Evolutionary conservation across 2,888 invertebrate genomes (phyloP), one percentile per base, ranked within the genome.

Genomic region (Zygogramma bicolorata): DNA sequence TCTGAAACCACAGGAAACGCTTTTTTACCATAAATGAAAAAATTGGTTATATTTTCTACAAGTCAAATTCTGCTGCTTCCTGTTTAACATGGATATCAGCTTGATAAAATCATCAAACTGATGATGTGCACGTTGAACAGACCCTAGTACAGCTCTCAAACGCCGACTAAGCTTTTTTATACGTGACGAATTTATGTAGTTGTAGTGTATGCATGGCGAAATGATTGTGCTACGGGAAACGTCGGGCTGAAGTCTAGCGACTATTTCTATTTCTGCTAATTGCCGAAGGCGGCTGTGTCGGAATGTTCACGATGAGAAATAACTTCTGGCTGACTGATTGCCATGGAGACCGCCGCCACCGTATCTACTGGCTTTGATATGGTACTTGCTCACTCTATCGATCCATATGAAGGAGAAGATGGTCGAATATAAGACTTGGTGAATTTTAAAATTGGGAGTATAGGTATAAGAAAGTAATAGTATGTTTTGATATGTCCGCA

Each of bases 211-310:
- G 77, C 73, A 71, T 77, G 74, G 69, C 61, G 72, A 73, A 75
- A 72, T 27, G 62, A 62, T n/a, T 73, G 74, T 74, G 77, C 69
- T 72, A 77, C 69, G 53, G 69, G 74, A 70, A 74, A 74, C 74
- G 75, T 74, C 22, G 63, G 46, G 40, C 22, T 61, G 27, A 53
- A 49, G 81, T 78, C 80, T 79, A 77, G 79, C 73, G 81, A 82
- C 85, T 83, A 83, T 85, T 85, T 87, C 86, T 87, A 87, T 86
- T 87, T 86, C 86, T 85, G 86, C 86, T 87, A 87, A 87, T 87
- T 87, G 86, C 86, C 81, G 85, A 82, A 85, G 85, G 86, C 85
- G 84, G 85, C 83, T 83, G 82, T 82, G 83, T 82, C 81, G 84
- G 84, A 85, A 85, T 84, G 83, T 81, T 81, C 80, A 81, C 84